Evolutionary conservation across 1,140 invertebrate genomes (phyloP).

Genomic region (Heliconius hewitsoni): DNA sequence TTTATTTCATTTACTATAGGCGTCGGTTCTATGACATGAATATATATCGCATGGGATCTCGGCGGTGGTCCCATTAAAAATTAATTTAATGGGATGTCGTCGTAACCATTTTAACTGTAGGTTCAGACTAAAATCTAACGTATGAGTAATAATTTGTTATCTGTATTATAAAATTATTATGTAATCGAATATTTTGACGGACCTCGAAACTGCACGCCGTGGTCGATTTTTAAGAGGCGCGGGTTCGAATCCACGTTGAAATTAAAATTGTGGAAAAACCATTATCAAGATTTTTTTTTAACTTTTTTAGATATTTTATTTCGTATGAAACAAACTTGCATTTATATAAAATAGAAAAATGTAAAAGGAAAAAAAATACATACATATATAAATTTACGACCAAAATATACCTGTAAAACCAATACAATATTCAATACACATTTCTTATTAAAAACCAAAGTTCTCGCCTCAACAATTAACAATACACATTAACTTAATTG

Average conservation of each 20-base stretch:
- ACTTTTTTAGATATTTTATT: no score
- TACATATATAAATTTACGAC: no score
- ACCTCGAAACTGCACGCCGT: no score
- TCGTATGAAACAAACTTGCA: no score
- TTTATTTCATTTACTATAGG: background rate
- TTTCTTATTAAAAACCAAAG: conserved; percentile 5
- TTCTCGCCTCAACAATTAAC: conserved; percentile 10
- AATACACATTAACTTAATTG: conserved; percentile 5
- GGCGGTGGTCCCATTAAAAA: conserved; percentile 26
- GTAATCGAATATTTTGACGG: no score
- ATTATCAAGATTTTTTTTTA: no score
- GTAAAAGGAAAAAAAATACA: no score
- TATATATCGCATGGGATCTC: background rate
- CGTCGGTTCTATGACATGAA: background rate
- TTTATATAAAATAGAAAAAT: no score
- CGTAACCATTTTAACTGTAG: background rate
- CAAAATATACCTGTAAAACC: background rate
- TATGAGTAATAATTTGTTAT: background rate
- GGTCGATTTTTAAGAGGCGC: no score
- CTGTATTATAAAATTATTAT: no score
- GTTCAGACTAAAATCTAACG: background rate
- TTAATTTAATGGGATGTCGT: background rate
- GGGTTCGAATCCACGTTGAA: no score
- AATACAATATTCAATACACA: background rate
- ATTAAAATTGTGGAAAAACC: no score